These are phyloP conservation scores for Bambusicola thoracicus DNA, from an alignment of 2,113 vertebrate species.

Conservation along the genomic window DNA sequence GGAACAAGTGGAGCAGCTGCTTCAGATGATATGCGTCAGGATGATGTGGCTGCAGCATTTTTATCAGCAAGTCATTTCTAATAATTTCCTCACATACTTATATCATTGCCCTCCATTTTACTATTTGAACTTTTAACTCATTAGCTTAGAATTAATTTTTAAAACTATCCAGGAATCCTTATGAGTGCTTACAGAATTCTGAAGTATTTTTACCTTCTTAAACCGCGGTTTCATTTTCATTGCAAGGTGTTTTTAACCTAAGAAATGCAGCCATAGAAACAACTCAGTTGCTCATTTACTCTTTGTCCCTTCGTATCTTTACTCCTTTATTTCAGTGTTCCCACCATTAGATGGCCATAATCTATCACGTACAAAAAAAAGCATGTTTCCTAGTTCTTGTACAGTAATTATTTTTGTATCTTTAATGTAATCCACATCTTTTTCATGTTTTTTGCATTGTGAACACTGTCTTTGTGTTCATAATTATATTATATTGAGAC, in stretches of 20 bases:
- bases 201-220: neutral
- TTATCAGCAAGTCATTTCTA: neutral
- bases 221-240: neutral
- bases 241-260: neutral
- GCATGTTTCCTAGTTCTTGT: neutral
- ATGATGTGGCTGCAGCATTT: neutral
- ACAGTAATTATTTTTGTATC: neutral
- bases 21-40: neutral
- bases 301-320: neutral
- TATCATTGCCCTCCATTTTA: neutral
- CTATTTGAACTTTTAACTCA: neutral
- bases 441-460: neutral
- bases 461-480: neutral
- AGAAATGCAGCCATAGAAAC: neutral
- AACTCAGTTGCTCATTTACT: neutral
- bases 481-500: neutral
- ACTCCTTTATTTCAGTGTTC: neutral
- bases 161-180: neutral
- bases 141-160: neutral
- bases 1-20: neutral
- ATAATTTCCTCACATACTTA: neutral
- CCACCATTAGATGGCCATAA: neutral
- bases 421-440: neutral
- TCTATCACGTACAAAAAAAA: neutral
- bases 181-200: neutral